Conservation (phyloP, 2,888 invertebrate species). For the Drosophila mulleri region DNA sequence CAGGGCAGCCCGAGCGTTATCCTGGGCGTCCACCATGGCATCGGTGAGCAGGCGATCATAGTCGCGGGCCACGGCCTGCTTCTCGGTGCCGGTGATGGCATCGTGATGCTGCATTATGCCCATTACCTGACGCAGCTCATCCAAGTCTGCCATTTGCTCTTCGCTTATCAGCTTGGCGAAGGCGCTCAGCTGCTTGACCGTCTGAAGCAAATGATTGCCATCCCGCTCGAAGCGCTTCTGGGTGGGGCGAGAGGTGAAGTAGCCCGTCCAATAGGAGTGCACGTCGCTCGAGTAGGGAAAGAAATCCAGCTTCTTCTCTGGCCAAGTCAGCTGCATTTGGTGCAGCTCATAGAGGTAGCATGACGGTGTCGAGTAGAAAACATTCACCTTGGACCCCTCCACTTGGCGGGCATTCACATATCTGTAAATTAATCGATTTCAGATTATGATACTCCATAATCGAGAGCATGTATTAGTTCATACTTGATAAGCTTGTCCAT, state of each 20-base stretch:
- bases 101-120: slow-evolving; percentile 96
- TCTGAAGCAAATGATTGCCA: slow-evolving; percentile 91
- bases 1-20: slow-evolving; percentile 72
- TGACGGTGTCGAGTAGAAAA: slow-evolving; percentile 94
- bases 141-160: slow-evolving; percentile 54
- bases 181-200: slow-evolving; percentile 91
- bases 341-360: slow-evolving; percentile 92
- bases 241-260: slow-evolving; percentile 93
- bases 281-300: slow-evolving; percentile 95
- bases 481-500: slow-evolving; percentile 95
- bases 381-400: slow-evolving; percentile 89
- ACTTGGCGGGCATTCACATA: slow-evolving; percentile 81
- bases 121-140: slow-evolving; percentile 86
- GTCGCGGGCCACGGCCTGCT: slow-evolving; percentile 94
- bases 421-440: slow-evolving; percentile 50
- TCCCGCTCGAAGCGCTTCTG: slow-evolving; percentile 91
- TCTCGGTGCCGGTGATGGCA: slow-evolving; percentile 93
- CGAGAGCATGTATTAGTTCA: slow-evolving; percentile 49
- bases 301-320: slow-evolving; percentile 93
- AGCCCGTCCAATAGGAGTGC: slow-evolving; percentile 97
- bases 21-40: slow-evolving; percentile 88
- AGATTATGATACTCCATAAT: not conserved
- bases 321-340: slow-evolving; percentile 86
- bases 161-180: slow-evolving; percentile 86
- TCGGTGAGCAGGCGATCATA: slow-evolving; percentile 91